Base-by-base conservation (phyloP, 2,113 vertebrate genomes). In the Seriola aureovittata region DNA sequence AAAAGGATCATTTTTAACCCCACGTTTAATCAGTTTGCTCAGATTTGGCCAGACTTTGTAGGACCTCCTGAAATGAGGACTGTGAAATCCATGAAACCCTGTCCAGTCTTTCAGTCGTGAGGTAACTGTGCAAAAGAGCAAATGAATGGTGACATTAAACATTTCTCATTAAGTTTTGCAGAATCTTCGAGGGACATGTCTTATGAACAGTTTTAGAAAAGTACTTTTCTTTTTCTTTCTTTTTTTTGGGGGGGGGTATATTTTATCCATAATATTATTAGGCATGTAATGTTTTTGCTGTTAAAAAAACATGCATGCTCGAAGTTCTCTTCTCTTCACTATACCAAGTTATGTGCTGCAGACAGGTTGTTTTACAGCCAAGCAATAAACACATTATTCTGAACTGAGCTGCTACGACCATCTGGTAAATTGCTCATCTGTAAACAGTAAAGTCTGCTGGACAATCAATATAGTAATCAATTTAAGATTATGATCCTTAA, bases 111-210 rank as follows among this genome's bases (percentile, higher is more conserved):
- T 42, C 32, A 50, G 50, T 55, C 29, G 40, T 78, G 58, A 7
- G 44, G 48, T 50, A 71, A 64, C 5, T 38, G 23, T 59, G 77
- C 34, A 6, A 80, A 66, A 75, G 34, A 75, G 50, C 59, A 34
- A 46, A 62, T 58, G 8, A 21, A 8, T 36, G 9, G 52, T 23
- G 19, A 52, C 32, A 50, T 29, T 9, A 17, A 62, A 34, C 19
- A 10, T 16, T 40, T 6, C 23, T 32, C 0, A 46, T 29, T 29
- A 38, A 38, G 38, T 38, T 7, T 8, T 38, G 17, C 40, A 65
- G 25, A 48, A 59, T 23, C 21, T 11, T 11, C 11, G n/a, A 23
- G 21, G 8, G 52, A 50, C 38, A 38, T 38, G 6, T 1, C 38
- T 38, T 38, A 38, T 38, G 6, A 38, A 38, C 38, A 38, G 7